Evolutionary conservation across 2,888 invertebrate species (phyloP), one percentile per base, ranked within the genome.

Genomic region (Tipula unca): DNA sequence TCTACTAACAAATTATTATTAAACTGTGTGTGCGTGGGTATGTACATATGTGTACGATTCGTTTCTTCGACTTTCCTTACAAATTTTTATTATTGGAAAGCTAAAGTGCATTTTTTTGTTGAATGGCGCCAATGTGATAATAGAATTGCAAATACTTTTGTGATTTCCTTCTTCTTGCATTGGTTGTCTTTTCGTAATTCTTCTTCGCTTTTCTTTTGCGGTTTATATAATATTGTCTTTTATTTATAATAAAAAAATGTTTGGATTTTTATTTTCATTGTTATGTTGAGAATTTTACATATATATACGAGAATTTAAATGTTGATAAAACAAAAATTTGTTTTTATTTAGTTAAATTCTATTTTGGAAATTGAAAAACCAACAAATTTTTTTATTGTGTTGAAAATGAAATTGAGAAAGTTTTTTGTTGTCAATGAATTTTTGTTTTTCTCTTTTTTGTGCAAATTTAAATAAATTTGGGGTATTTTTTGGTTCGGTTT

Each of bases 61-160:
- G 48, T 8, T 25, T 25, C 8, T 69, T 69, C 69, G 25, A 69
- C 69, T 69, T 69, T 69, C 25, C 69, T 69, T 69, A 69, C 25
- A 69, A 69, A 17, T 54, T 69, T 25, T 69, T 69, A 25, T 69
- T 69, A 69, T 69, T 69, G 69, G 69, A 69, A 69, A 69, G 69
- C 25, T 69, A 69, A 69, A 69, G 69, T 69, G 69, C 69, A 69
- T 69, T 69, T 69, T 69, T 69, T 25, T 69, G 69, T 69, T 69
- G 25, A 25, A 69, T 69, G 69, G 69, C 69, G 69, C 69, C 69
- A 69, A 69, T 69, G 69, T 25, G 69, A 69, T 69, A 69, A 69
- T 69, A 69, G 69, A 69, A 69, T 69, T 69, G 69, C 69, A 69
- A 69, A 69, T 69, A 69, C 69, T 8, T 69, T 69, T 69, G n/a